These are phyloP conservation scores for Argyresthia albistria DNA, from an alignment of 2,888 invertebrate species.

Conservation along the genomic window DNA sequence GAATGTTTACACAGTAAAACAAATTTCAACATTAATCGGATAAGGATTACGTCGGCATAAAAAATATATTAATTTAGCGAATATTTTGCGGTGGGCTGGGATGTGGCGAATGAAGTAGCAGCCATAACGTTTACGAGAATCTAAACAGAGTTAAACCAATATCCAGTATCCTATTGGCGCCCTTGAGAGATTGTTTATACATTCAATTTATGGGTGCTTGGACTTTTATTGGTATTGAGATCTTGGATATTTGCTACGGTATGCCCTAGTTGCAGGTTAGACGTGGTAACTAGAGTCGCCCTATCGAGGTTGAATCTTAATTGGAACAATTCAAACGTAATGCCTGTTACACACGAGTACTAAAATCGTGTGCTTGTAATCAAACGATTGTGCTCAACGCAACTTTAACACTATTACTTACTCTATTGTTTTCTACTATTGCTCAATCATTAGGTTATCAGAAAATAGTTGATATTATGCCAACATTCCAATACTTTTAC, in stretches of 20 bases:
- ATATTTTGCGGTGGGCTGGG: background rate
- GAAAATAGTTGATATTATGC: too few relatives aligned
- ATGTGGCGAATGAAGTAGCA: constrained; percentile 2
- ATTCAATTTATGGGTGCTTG: constrained; percentile 3
- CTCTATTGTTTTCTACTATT: too few relatives aligned
- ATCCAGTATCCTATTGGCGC: background rate
- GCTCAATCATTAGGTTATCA: too few relatives aligned
- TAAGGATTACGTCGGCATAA: background rate
- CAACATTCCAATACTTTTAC: too few relatives aligned
- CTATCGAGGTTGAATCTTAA: constrained; percentile 19
- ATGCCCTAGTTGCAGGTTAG: constrained; percentile 15
- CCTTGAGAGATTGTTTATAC: constrained; percentile 1
- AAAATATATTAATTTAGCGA: background rate
- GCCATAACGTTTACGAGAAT: background rate
- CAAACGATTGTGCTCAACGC: too few relatives aligned
- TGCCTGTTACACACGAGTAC: background rate
- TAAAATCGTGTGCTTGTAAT: background rate
- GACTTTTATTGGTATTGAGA: constrained; percentile 1
- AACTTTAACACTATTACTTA: too few relatives aligned
- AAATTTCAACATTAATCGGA: constrained; percentile 56
- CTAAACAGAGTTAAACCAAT: background rate
- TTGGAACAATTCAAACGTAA: constrained; percentile 8
- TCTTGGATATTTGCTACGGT: background rate
- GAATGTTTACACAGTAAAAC: constrained; percentile 52
- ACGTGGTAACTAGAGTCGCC: constrained; percentile 7